A percentile compares a stretch with the other conserved stretches of the same genome.
Evolutionary conservation across 2,797 vertebrate species (phyloP).

Genomic region (Merluccius polli): DNA sequence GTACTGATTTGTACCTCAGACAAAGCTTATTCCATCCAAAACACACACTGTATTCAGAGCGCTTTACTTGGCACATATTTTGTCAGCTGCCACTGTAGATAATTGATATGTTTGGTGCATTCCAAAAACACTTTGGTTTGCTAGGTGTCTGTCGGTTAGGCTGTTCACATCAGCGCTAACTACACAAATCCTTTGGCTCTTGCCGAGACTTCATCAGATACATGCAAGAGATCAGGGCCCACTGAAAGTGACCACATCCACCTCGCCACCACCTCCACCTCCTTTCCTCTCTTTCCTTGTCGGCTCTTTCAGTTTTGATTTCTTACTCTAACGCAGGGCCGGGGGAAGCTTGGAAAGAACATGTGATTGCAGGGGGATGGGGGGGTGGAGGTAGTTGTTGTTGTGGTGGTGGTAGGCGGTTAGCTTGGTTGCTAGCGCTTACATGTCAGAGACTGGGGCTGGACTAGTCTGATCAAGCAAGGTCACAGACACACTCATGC

Average conservation of each 20-base stretch:
- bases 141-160: neutral
- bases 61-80: neutral
- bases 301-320: neutral
- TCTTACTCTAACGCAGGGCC: neutral
- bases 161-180: neutral
- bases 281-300: neutral
- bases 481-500: slow-evolving; percentile 36
- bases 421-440: neutral
- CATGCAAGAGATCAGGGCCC: slow-evolving; percentile 39
- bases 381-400: neutral
- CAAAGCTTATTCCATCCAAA: neutral
- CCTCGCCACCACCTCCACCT: neutral
- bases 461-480: slow-evolving; percentile 33
- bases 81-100: neutral
- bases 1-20: neutral
- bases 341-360: neutral
- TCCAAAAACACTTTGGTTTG: neutral
- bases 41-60: neutral
- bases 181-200: neutral
- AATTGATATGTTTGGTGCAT: neutral
- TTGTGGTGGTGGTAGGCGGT: neutral
- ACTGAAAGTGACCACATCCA: slow-evolving; percentile 21
- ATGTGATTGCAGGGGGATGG: neutral
- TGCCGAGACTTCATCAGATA: slow-evolving; percentile 51
- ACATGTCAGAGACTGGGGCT: neutral